Evolutionary conservation across 2,113 vertebrate species (phyloP).

Genomic region (Anseranas semipalmata): DNA sequence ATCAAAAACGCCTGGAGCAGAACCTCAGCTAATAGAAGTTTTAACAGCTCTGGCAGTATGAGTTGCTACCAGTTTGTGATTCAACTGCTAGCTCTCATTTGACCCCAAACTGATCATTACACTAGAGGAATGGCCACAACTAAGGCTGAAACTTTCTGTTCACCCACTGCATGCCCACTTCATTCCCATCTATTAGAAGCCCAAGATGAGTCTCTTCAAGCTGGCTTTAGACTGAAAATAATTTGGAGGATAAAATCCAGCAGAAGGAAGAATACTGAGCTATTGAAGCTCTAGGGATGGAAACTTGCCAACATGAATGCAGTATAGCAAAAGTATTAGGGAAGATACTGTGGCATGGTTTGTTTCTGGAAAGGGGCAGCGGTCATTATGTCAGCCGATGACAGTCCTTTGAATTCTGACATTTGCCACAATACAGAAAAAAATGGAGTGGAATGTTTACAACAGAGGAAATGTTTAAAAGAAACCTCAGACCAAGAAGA

Average conservation of each 20-base stretch:
- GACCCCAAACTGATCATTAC: background rate
- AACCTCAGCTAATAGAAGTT: background rate
- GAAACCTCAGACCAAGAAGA: background rate
- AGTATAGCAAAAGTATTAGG: background rate
- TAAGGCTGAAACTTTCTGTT: background rate
- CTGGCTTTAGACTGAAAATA: background rate
- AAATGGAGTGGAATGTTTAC: background rate
- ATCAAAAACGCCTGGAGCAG: background rate
- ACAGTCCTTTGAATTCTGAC: conserved; percentile 18
- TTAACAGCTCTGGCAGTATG: background rate
- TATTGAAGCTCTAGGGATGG: background rate
- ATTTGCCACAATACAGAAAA: background rate
- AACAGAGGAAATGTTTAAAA: background rate
- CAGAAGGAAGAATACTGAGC: background rate
- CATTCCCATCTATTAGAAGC: background rate
- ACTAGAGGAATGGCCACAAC: background rate
- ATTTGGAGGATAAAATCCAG: background rate
- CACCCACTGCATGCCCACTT: background rate
- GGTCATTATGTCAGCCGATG: background rate
- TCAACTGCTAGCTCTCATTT: background rate
- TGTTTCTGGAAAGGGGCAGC: conserved; percentile 11
- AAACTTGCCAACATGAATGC: background rate
- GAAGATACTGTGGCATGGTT: background rate
- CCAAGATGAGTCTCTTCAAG: background rate
- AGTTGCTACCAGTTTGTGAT: background rate